phyloP scores from a whole-genome alignment of 2,888 invertebrate species.

The Cremastinae sp. region DNA sequence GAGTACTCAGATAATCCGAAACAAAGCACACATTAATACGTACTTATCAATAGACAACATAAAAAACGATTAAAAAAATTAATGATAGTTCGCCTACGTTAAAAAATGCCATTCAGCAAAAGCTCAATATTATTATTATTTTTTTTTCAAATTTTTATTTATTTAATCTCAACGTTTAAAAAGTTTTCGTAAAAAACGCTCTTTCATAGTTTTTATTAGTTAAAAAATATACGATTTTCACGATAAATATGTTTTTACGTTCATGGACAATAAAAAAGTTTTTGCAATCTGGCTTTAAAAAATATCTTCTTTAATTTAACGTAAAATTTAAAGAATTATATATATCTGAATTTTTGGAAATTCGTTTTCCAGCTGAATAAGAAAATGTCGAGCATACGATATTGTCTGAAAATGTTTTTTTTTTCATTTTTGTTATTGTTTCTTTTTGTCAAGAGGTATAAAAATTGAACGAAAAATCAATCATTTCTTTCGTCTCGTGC shows the following conservation, averaged over 20 bases:
- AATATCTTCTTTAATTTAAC: no score
- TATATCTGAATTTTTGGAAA: no score
- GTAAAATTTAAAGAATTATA: no score
- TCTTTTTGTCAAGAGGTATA: not conserved
- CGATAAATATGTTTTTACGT: no score
- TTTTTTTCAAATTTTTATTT: not conserved
- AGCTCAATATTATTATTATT: conserved; percentile 13
- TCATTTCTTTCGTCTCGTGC: conserved; percentile 14
- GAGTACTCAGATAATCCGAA: conserved; percentile 70
- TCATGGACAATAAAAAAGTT: no score
- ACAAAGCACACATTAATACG: conserved; percentile 68
- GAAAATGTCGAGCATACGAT: no score
- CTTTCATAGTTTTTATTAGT: not conserved
- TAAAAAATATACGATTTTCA: not conserved
- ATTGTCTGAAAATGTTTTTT: no score
- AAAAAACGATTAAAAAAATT: conserved; percentile 24
- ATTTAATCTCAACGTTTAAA: not conserved
- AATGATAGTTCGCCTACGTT: not conserved
- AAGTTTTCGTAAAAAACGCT: not conserved
- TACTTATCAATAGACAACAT: conserved; percentile 59
- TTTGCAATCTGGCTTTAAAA: no score
- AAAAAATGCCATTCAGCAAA: conserved; percentile 34
- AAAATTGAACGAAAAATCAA: not conserved
- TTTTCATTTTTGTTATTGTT: no score
- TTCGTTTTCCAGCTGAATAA: no score